A percentile compares a stretch with the other conserved stretches of the same genome.
phyloP scores from a whole-genome alignment of 1,140 invertebrate genomes.

The Melipona quadrifasciata region DNA sequence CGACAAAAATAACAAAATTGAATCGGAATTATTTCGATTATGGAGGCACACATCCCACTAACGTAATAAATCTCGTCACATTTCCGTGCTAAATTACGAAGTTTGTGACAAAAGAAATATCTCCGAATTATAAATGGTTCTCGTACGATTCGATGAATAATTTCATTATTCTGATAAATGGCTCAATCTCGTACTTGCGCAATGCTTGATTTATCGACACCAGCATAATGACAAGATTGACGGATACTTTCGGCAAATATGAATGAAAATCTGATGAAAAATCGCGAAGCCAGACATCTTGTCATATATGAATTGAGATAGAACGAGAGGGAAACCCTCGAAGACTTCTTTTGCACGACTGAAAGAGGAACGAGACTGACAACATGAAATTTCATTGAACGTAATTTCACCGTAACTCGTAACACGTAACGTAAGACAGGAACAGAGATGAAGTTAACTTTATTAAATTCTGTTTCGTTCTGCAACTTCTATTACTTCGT shows the following conservation, averaged over 20 bases:
- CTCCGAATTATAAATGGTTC: not conserved
- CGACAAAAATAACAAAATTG: not conserved
- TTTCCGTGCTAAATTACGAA: too few species aligned
- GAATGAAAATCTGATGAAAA: not conserved
- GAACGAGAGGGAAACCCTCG: not conserved
- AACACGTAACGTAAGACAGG: not conserved
- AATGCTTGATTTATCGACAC: conserved; percentile 37
- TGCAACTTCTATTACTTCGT: not conserved
- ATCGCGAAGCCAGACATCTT: not conserved
- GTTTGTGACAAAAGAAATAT: conserved; percentile 10
- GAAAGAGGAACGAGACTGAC: not conserved
- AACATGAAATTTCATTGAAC: not conserved
- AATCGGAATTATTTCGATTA: not conserved
- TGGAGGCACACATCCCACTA: not conserved
- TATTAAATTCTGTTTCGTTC: not conserved
- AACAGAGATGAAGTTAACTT: not conserved
- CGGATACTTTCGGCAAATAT: conserved; percentile 17
- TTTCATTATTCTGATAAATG: conserved; percentile 49
- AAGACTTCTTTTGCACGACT: not conserved
- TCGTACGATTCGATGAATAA: conserved; percentile 54
- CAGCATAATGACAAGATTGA: not conserved
- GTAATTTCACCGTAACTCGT: not conserved
- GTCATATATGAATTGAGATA: not conserved
- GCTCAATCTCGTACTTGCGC: conserved; percentile 39
- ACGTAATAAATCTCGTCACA: not conserved